phyloP scores from a whole-genome alignment of 2,888 invertebrate genomes.

The Acleris literana region DNA sequence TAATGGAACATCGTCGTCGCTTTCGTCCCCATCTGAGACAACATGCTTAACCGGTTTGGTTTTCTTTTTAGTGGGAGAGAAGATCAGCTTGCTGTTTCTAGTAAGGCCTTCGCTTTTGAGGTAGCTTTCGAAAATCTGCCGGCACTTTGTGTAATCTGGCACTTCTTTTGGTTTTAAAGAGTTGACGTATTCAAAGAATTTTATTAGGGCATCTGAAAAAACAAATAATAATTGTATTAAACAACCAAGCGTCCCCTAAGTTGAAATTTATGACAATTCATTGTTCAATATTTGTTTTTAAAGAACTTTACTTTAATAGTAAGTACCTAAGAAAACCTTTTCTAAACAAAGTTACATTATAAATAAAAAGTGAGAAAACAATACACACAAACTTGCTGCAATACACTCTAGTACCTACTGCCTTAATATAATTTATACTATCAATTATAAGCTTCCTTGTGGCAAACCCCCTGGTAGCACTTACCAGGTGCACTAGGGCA shows the following conservation, averaged over 20 bases:
- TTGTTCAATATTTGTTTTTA: too few relatives aligned
- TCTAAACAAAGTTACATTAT: too few relatives aligned
- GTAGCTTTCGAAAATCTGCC: conserved; percentile 85
- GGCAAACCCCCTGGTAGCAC: conserved; percentile 23
- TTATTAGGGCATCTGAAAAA: conserved; percentile 83
- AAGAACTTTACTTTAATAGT: too few relatives aligned
- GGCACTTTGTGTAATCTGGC: conserved; percentile 90
- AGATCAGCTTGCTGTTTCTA: conserved; percentile 84
- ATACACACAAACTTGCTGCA: too few relatives aligned
- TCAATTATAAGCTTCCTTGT: too few relatives aligned
- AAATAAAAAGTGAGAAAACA: too few relatives aligned
- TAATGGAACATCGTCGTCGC: conserved; percentile 36
- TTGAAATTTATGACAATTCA: too few relatives aligned
- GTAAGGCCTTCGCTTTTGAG: conserved; percentile 85
- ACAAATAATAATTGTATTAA: not conserved
- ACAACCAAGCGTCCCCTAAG: too few relatives aligned
- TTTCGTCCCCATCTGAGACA: conserved; percentile 15
- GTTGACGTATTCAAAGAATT: conserved; percentile 87
- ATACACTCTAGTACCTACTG: too few relatives aligned
- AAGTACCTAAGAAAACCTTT: too few relatives aligned
- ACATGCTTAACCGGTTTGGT: conserved; percentile 21
- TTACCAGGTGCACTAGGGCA: conserved; percentile 65
- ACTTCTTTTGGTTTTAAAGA: conserved; percentile 87
- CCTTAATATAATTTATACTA: too few relatives aligned
- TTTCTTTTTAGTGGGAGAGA: conserved; percentile 64